Evolutionary conservation across 2,797 vertebrate species (phyloP), one percentile per base, ranked within the genome.

Genomic region (Hemibagrus guttatus): DNA sequence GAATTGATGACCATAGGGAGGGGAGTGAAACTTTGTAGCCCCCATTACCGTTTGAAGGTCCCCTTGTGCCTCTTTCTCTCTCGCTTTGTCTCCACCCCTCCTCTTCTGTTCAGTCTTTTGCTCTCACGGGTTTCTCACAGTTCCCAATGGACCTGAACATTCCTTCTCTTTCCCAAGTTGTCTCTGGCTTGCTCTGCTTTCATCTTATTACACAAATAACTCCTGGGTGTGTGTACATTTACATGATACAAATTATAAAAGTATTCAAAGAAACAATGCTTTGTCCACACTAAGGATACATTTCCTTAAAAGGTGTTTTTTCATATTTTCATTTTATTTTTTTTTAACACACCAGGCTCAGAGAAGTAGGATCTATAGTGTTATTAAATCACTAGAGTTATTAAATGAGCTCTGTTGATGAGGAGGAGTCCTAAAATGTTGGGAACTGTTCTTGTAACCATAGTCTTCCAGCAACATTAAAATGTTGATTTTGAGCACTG

Each of bases 111-210:
- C 5, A 17, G 81, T 76, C 6, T 35, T 88, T 89, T 39, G 3
- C 31, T 83, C 23, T 69, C 63, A 89, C 31, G 87, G 85, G 42
- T 75, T 71, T 64, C 90, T 91, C 87, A 85, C 87, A 93, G 93
- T 93, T 95, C 93, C 94, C 93, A 90, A 91, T 83, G 91, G 93
- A 93, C 92, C 90, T 90, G 90, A 92, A 93, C 93, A 95, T 95
- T 96, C 94, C 93, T 80, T 69, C 85, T 93, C 87, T 92, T 91
- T 92, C 90, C 91, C 91, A 91, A 90, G 91, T 90, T 93, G 92
- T 94, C 94, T 93, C 94, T 92, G 89, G 94, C 92, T 93, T 89
- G 71, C 85, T 89, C 91, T 91, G 88, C 93, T 95, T 93, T 94
- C 91, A 94, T 94, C 92, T 90, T 63, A 75, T 49, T 79, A 39